Evolutionary conservation across 2,113 vertebrate species (phyloP).

Genomic region (Microcebus jonahi): DNA sequence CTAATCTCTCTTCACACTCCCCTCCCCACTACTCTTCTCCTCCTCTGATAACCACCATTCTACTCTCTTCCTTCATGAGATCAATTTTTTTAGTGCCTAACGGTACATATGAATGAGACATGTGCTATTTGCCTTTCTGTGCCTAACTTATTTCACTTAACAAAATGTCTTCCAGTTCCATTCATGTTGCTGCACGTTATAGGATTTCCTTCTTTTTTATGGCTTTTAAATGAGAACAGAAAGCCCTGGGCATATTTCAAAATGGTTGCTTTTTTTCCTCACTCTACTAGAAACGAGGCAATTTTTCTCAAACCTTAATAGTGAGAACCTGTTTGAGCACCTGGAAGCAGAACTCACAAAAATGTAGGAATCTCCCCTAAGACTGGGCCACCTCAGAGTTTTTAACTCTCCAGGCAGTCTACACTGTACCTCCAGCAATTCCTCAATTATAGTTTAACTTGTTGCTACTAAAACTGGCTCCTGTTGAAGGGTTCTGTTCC

Average conservation of each 20-base stretch:
- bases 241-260: neutral
- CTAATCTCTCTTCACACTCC: neutral
- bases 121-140: neutral
- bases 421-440: neutral
- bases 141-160: neutral
- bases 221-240: neutral
- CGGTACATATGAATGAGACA: neutral
- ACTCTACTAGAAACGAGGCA: neutral
- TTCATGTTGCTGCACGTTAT: neutral
- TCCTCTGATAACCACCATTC: neutral
- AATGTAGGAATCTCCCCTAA: neutral
- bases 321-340: neutral
- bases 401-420: neutral
- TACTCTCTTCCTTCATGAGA: neutral
- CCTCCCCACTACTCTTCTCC: neutral
- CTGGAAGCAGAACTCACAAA: neutral
- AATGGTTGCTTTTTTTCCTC: neutral
- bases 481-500: neutral
- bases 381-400: neutral
- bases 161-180: neutral
- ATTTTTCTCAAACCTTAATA: neutral
- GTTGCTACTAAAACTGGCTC: neutral
- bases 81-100: neutral
- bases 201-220: neutral
- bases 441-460: neutral